Base-by-base conservation (phyloP, 2,797 vertebrate species). In the Neosilurus mollespiculum region DNA sequence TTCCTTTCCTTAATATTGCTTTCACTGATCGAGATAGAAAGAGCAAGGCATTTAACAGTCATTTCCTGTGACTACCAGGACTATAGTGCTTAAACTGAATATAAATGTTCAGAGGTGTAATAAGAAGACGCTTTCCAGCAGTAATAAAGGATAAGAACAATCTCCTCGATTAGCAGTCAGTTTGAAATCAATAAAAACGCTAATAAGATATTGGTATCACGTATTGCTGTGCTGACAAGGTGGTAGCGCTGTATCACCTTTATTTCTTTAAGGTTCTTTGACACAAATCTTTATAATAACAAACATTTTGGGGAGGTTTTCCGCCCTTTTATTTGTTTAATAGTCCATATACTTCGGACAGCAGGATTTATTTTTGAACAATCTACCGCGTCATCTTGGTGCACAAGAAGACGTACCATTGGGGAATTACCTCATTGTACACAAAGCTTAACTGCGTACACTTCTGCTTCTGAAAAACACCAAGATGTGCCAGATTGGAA, bases 361-460 rank as follows among this genome's bases (percentile, higher is more conserved):
- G 20, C 15, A 9, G 26, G 7, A 34, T 15, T 71, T 37, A 43
- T 81, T 22, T 61, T 53, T 56, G 10, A 80, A 37, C 2, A 15
- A 30, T 51, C 3, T 20, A n/a, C 22, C 8, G n/a, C 30, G 81
- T 56, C 16, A 43, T 61, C 56, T 34, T 69, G 58, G 69, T 78
- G 72, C 51, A 9, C 53, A 51, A 61, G 59, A 77, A 77, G 67
- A 54, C 37, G 20, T 56, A 30, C 8, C 72, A 49, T 80, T 72
- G 51, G 69, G 65, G 72, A 73, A 62, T 43, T 75, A 37, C 62
- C 26, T 75, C 43, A 75, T 72, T 43, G 58, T 49, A 54, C 53
- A 16, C 67, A 80, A 16, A 64, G 78, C 72, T 81, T 30, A 84
- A 54, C 11, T 56, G 58, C 77, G 24, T 79, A 64, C 49, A 9